phyloP scores from a whole-genome alignment of 2,888 invertebrate genomes.

The Hirtodrosophila cameraria region DNA sequence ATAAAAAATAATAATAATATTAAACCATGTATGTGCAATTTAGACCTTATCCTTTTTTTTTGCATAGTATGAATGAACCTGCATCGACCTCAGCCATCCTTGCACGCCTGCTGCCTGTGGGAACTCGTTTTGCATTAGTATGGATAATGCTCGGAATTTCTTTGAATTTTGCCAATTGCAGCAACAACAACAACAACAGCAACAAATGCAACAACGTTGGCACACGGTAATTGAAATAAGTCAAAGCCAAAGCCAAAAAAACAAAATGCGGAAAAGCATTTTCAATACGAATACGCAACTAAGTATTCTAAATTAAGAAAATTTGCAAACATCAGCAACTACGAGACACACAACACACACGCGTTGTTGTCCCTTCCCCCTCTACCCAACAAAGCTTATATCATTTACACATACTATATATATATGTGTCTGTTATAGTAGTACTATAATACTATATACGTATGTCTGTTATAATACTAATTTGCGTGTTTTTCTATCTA shows the following conservation, averaged over 20 bases:
- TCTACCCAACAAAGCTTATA: constrained; percentile 14
- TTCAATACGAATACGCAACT: constrained; percentile 30
- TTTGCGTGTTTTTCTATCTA: constrained; percentile 39
- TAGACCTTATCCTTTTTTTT: constrained; percentile 36
- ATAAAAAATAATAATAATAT: constrained; percentile 2
- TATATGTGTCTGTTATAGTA: constrained; percentile 3
- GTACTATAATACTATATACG: no score
- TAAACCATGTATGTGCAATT: not conserved
- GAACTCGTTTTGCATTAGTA: constrained; percentile 38
- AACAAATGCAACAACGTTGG: constrained; percentile 10
- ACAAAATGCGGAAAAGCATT: constrained; percentile 34
- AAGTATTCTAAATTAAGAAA: constrained; percentile 39
- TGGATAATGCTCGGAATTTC: constrained; percentile 5
- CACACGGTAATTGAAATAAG: constrained; percentile 24
- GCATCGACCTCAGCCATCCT: constrained; percentile 37
- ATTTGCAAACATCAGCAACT: constrained; percentile 19
- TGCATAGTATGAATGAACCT: constrained; percentile 9
- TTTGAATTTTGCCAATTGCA: not conserved
- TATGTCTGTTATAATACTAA: constrained; percentile 20
- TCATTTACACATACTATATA: constrained; percentile 1
- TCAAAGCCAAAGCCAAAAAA: constrained; percentile 16
- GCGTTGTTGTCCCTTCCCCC: constrained; percentile 21
- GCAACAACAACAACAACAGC: constrained; percentile 13
- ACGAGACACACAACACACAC: constrained; percentile 10
- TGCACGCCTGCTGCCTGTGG: constrained; percentile 35